Percentiles rank a stretch among this genome's conserved stretches.
These are phyloP conservation scores for Parnassius glacialis DNA, from an alignment of 2,888 invertebrate genomes.

Conservation along the genomic window DNA sequence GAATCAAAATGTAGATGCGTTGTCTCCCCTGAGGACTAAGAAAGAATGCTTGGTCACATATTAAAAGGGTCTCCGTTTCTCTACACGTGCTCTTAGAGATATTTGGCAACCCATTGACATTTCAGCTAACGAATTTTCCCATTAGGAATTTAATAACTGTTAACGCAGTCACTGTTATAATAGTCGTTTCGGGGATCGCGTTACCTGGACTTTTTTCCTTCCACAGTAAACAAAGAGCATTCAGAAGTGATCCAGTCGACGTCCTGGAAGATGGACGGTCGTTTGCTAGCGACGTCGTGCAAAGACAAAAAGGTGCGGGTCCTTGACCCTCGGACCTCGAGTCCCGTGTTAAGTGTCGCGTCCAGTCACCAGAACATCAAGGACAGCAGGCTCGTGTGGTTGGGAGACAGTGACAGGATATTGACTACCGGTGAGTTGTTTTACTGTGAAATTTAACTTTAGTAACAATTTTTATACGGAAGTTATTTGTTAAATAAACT, in stretches of 20 bases:
- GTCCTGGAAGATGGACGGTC: conserved; percentile 95
- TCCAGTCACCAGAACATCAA: conserved; percentile 94
- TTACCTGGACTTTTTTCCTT: neutral
- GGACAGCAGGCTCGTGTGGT: conserved; percentile 94
- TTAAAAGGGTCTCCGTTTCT: no score
- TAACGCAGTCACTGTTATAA: no score
- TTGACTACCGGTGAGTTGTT: conserved; percentile 87
- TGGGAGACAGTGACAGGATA: conserved; percentile 91
- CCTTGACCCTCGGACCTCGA: conserved; percentile 87
- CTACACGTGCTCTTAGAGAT: no score
- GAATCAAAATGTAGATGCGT: no score
- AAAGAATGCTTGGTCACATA: no score
- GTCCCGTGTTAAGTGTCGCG: conserved; percentile 82
- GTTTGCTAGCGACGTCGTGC: conserved; percentile 89
- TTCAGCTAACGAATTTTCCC: no score
- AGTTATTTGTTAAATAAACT: neutral
- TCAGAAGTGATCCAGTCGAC: conserved; percentile 93
- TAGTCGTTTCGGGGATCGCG: no score
- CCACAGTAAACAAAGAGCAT: conserved; percentile 84
- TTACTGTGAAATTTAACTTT: neutral
- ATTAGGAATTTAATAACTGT: no score
- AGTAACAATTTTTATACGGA: neutral
- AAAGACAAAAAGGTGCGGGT: conserved; percentile 95
- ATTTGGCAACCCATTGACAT: no score
- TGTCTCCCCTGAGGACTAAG: no score